Base-by-base conservation (phyloP, 2,113 vertebrate genomes). In the Gymnogyps californianus region DNA sequence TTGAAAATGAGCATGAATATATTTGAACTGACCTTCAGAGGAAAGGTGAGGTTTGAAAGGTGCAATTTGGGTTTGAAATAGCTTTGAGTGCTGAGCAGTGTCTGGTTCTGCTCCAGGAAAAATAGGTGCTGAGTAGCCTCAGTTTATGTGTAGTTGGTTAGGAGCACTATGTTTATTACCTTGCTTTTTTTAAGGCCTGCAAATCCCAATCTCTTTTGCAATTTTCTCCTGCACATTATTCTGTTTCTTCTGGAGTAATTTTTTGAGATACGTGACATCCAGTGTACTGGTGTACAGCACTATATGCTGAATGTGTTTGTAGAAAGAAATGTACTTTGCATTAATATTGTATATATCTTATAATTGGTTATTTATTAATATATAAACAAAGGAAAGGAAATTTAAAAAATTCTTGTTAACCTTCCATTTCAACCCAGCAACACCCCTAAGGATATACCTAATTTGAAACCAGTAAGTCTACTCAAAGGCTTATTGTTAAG, bases 171-270 rank as follows among this genome's bases (percentile, higher is more conserved):
- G 9, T 82, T 76, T 79, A 38, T 71, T 46, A 55, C 18, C 18
- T 86, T 67, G 10, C 8, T 72, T 76, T 81, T 44, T 74, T 61
- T 40, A 83, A 83, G 31, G 4, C 16, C 44, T 52, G 34, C 24
- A 91, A 79, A 76, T 67, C 13, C 38, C 31, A 58, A 16, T n/a
- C 25, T 83, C 34, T 38, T 74, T 32, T 25, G 24, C 10, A 67
- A 2, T 82, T 71, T 54, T 62, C 10, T 54, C 11, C 47, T 42
- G 26, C 10, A n/a, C 0, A 0, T 67, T 71, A 44, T 32, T 79
- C 32, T 62, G 6, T 51, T 91, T 87, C 49, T 78, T 81, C 9
- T 47, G n/a, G 25, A 91, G 32, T 49, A 54, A 52, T 32, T 77
- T 71, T 94, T 52, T 74, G 10, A 70, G 42, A 66, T 49, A 44